Conservation (phyloP, 2,888 invertebrate species). For the Pammene fasciana region DNA sequence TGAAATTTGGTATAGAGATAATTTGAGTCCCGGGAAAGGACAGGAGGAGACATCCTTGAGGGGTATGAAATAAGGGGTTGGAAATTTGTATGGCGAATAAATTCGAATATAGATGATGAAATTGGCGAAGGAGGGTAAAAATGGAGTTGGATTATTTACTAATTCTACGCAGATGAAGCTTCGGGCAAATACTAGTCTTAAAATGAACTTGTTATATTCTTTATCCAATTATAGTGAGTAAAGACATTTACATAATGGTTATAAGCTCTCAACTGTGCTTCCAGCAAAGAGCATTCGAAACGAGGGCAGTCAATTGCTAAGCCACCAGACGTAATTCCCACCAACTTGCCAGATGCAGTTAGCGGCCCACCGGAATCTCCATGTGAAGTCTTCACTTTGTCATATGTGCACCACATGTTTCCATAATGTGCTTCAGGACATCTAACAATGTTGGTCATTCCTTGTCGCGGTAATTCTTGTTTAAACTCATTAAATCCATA, state of each 20-base stretch:
- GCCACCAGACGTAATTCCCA: slow-evolving; percentile 45
- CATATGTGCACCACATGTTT: slow-evolving; percentile 46
- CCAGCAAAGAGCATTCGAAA: not conserved
- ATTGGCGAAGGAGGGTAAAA: too few relatives aligned
- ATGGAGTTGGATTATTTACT: too few relatives aligned
- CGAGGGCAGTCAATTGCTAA: not conserved
- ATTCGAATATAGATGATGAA: too few relatives aligned
- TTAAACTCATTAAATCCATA: slow-evolving; percentile 29
- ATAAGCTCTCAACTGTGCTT: too few relatives aligned
- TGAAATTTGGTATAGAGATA: too few relatives aligned
- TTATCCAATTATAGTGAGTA: slow-evolving; percentile 49
- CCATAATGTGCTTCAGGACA: slow-evolving; percentile 35
- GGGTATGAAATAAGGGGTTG: too few relatives aligned
- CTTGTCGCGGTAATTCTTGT: slow-evolving; percentile 45
- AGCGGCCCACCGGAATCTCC: slow-evolving; percentile 55
- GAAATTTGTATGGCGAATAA: too few relatives aligned
- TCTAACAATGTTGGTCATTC: slow-evolving; percentile 37
- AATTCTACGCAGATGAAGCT: too few relatives aligned
- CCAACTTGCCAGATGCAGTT: slow-evolving; percentile 43
- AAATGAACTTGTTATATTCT: not conserved
- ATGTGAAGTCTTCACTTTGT: slow-evolving; percentile 42
- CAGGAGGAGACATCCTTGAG: too few relatives aligned
- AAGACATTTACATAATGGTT: slow-evolving; percentile 47
- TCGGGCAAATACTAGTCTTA: not conserved
- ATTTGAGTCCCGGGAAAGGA: too few relatives aligned